Base-by-base conservation (phyloP, 2,888 invertebrate genomes). In the Nomada flava region DNA sequence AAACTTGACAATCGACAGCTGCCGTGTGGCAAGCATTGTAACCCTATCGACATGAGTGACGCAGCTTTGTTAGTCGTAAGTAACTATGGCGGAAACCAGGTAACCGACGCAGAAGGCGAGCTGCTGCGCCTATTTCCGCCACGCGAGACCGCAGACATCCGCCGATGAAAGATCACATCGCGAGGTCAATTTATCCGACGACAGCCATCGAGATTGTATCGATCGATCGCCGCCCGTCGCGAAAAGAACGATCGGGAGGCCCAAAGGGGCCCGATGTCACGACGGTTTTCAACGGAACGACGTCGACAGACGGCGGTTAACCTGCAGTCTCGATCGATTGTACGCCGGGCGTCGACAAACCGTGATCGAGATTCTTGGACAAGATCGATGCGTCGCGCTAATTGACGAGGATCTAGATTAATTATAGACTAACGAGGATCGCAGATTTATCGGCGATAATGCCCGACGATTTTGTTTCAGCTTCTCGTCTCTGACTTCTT, bases 321-420 rank as follows among this genome's bases (percentile, higher is more conserved):
- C 80, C 80, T 72, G 11, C 44, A 44, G 29, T 26, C 4, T 36
- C 57, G 70, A 79, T 79, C 81, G 67, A 59, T 55, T 53, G 65
- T 36, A 20, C 36, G 23, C 29, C 72, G 63, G 63, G 67, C 80
- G 73, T 44, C 52, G 67, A 79, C 80, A 79, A 13, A 67, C 50
- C 63, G 23, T 60, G 67, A 47, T 73, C 80, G 23, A 80, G 79
- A 79, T 79, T 53, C 65, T n/a, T 5, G 2, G 20, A 7, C 26
- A 52, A 53, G 76, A 77, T 73, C 71, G 65, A 23, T n/a, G 53
- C 57, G 67, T 29, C 57, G 52, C 63, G 63, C 80, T 80, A 80
- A 80, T 80, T 80, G 81, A 80, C 81, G 73, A 55, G 29, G 80
- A 80, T 80, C 57, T 68, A 80, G 73, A 80, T 80, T 80, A 80